Percentiles rank a stretch among this genome's conserved stretches.
These are phyloP conservation scores for Betta splendens DNA, from an alignment of 2,797 vertebrate genomes.

Conservation along the genomic window DNA sequence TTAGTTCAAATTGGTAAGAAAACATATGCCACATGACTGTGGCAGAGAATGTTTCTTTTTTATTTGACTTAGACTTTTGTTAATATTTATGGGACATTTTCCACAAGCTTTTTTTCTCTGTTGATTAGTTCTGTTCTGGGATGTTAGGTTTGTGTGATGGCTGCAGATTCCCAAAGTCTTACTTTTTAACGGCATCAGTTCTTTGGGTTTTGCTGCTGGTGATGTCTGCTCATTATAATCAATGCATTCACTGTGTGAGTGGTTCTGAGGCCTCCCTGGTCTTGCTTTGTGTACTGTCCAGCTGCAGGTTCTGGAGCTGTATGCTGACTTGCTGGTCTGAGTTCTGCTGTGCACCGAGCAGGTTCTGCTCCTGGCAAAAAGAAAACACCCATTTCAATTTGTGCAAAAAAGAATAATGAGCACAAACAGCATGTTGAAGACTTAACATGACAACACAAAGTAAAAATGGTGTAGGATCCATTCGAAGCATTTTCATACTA, in stretches of 20 bases:
- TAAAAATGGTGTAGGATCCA: no score
- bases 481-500: no score
- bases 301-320: conserved; percentile 55
- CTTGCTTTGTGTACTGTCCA: conserved; percentile 37
- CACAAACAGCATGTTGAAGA: no score
- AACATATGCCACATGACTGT: not conserved
- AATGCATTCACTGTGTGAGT: not conserved
- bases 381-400: not conserved
- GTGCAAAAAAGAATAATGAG: no score
- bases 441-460: no score
- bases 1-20: not conserved
- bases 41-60: conserved; percentile 5
- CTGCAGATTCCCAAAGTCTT: not conserved
- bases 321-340: conserved; percentile 38
- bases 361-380: conserved; percentile 40
- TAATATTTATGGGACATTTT: not conserved
- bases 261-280: conserved; percentile 5
- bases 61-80: not conserved
- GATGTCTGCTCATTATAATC: no score
- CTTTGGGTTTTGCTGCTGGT: conserved; percentile 13
- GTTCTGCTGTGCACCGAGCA: conserved; percentile 35
- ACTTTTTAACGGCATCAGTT: not conserved
- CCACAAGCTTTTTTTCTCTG: not conserved
- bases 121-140: not conserved
- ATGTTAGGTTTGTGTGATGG: not conserved